phyloP scores from a whole-genome alignment of 30 jellyfish, hydroid and myxozoan genomes.

The Hydractinia symbiolongicarpus region DNA sequence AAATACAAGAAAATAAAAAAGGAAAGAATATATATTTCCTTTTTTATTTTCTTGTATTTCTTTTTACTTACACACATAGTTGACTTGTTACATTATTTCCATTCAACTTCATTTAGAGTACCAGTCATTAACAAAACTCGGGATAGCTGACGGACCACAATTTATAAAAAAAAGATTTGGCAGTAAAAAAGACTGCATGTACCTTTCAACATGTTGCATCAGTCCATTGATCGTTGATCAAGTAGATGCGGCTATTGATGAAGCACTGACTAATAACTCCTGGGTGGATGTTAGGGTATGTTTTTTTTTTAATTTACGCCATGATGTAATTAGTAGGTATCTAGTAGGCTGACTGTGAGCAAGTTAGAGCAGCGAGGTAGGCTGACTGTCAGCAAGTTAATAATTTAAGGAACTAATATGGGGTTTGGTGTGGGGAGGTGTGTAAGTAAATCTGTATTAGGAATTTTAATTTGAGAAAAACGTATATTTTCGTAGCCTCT shows the following conservation, averaged over 20 bases:
- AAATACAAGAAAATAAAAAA: no score
- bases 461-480: no score
- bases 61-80: no score
- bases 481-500: slow-evolving; percentile 45
- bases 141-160: slow-evolving; percentile 68
- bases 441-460: no score
- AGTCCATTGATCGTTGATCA: slow-evolving; percentile 59
- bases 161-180: slow-evolving; percentile 55
- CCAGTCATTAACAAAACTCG: slow-evolving; percentile 56
- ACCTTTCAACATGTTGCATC: slow-evolving; percentile 67
- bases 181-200: slow-evolving; percentile 33
- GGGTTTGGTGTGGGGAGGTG: no score
- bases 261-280: slow-evolving; percentile 41
- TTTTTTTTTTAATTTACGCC: neutral
- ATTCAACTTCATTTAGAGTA: slow-evolving; percentile 38
- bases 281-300: slow-evolving; percentile 70
- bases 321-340: neutral
- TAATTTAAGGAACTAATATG: no score
- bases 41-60: no score
- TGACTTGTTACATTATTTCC: no score
- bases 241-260: slow-evolving; percentile 77
- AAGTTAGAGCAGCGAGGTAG: neutral
- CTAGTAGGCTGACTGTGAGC: neutral
- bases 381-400: neutral
- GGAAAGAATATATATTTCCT: no score